Evolutionary conservation across 2,797 vertebrate genomes (phyloP).

Genomic region (Agapornis canus): DNA sequence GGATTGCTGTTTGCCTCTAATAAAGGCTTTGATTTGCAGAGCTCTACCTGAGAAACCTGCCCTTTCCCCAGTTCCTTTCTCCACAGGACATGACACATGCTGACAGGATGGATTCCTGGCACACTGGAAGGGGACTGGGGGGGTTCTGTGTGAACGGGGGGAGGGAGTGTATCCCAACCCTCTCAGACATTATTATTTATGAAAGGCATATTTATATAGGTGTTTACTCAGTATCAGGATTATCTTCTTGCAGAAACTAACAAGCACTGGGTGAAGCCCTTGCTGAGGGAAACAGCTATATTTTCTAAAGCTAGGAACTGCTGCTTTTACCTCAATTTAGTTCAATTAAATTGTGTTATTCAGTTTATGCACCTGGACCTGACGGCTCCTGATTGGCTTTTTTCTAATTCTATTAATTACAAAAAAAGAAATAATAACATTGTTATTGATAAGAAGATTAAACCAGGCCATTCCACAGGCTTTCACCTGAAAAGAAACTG

Average conservation of each 20-base stretch:
- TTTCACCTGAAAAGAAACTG: background rate
- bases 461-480: constrained; percentile 31
- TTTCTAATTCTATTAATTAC: constrained; percentile 47
- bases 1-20: accelerated
- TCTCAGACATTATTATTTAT: background rate
- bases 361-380: background rate
- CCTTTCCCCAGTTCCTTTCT: background rate
- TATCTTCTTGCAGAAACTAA: background rate
- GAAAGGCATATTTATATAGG: background rate
- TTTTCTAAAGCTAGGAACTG: background rate
- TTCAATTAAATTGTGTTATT: background rate
- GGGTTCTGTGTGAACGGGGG: accelerated
- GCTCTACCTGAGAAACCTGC: background rate
- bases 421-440: background rate
- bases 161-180: background rate
- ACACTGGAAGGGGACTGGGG: background rate
- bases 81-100: accelerated
- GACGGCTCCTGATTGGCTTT: background rate
- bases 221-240: background rate
- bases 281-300: background rate
- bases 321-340: background rate
- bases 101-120: background rate
- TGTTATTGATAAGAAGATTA: constrained; percentile 28
- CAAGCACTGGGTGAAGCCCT: background rate
- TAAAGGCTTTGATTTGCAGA: background rate